Evolutionary conservation across 2,888 invertebrate genomes (phyloP).

Genomic region (Pterostichus niger): DNA sequence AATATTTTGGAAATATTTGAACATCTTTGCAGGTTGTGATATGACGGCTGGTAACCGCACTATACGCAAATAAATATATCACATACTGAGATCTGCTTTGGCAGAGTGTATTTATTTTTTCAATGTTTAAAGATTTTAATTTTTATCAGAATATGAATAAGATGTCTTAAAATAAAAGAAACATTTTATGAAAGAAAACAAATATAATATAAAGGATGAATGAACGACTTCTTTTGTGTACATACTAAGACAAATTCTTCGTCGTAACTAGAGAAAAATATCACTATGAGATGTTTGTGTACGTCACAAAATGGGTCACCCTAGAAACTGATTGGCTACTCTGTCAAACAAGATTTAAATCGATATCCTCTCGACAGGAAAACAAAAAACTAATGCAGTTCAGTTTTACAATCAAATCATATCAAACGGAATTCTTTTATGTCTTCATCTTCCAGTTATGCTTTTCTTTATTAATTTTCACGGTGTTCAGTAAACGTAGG

Average conservation of each 20-base stretch:
- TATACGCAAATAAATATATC: no score
- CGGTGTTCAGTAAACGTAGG: background rate
- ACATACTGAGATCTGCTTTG: no score
- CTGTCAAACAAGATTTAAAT: conserved; percentile 41
- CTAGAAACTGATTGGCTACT: conserved; percentile 33
- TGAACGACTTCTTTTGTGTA: conserved; percentile 38
- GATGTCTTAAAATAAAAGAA: conserved; percentile 12
- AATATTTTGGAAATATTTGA: no score
- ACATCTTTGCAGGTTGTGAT: no score
- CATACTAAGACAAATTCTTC: conserved; percentile 29
- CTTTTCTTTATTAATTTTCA: conserved; percentile 37
- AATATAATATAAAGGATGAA: conserved; percentile 20
- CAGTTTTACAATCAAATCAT: background rate
- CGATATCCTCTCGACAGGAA: conserved; percentile 38
- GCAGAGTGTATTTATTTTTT: no score
- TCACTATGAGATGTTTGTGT: conserved; percentile 50
- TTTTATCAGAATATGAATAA: background rate
- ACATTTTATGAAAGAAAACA: conserved; percentile 28
- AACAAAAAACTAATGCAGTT: conserved; percentile 39
- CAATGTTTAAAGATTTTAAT: no score
- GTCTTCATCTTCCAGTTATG: conserved; percentile 30
- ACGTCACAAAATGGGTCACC: conserved; percentile 55
- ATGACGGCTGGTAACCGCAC: no score
- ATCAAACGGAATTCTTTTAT: background rate
- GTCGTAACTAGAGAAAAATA: conserved; percentile 44